Evolutionary conservation across 2,888 invertebrate species (phyloP).

Genomic region (Scaeva pyrastri): DNA sequence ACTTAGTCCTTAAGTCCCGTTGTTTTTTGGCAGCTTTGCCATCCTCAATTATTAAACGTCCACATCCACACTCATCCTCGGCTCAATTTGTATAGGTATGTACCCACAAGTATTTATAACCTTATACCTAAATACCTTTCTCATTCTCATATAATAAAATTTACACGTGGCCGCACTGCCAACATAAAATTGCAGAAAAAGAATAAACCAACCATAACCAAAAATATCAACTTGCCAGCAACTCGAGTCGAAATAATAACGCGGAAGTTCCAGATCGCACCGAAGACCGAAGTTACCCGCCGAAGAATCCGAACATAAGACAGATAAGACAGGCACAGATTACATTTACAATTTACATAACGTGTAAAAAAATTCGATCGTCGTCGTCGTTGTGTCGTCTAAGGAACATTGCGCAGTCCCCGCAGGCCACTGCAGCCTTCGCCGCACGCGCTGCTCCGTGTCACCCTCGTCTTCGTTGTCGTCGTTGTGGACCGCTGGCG

Average conservation of each 20-base stretch:
- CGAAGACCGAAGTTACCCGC: slow-evolving; percentile 56
- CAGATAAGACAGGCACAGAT: slow-evolving; percentile 73
- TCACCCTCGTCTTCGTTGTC: too few relatives aligned
- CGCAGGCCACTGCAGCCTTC: not conserved
- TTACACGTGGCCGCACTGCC: slow-evolving; percentile 37
- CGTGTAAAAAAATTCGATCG: slow-evolving; percentile 62
- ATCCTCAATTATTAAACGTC: slow-evolving; percentile 23
- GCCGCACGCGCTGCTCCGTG: too few relatives aligned
- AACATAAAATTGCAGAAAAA: not conserved
- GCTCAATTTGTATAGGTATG: slow-evolving; percentile 12
- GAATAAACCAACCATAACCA: slow-evolving; percentile 49
- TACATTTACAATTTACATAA: slow-evolving; percentile 74
- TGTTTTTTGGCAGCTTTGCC: not conserved
- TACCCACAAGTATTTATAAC: too few relatives aligned
- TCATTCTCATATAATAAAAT: slow-evolving; percentile 56
- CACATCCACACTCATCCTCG: slow-evolving; percentile 39
- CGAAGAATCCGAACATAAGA: slow-evolving; percentile 65
- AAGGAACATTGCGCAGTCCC: slow-evolving; percentile 9
- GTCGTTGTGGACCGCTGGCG: slow-evolving; percentile 16
- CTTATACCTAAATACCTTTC: slow-evolving; percentile 55
- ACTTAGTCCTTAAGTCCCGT: not conserved
- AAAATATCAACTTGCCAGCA: slow-evolving; percentile 72
- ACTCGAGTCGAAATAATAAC: slow-evolving; percentile 66
- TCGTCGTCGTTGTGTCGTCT: slow-evolving; percentile 23
- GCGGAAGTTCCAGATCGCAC: slow-evolving; percentile 65